Base-by-base conservation (phyloP, 1,140 invertebrate genomes). In the Piezodorus guildinii region DNA sequence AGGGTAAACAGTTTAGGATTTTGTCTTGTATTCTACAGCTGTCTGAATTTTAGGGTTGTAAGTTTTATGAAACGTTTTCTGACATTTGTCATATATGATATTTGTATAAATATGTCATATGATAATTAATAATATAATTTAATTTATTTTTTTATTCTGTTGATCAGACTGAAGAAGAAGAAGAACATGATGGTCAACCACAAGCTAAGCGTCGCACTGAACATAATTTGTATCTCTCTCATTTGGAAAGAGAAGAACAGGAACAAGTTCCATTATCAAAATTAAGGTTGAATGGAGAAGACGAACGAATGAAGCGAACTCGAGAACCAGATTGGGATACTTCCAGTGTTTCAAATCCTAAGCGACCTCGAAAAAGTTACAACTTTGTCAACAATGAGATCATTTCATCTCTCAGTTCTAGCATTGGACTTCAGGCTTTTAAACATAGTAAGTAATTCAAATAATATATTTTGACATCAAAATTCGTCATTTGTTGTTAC, bases 301-400 rank as follows among this genome's bases (percentile, higher is more conserved):
- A 56, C 9, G 52, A 56, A 16, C 17, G 52, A 16, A 39, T 39
- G 34, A 56, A 56, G 14, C 3, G 52, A 25, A 25, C 3, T 56
- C 52, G 52, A 10, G 52, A 56, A 56, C 52, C 52, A 9, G 52
- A 56, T 23, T 56, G 52, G 52, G 52, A 56, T 15, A 23, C 52
- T 6, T 23, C 52, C 15, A 56, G 5, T 21, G 15, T 25, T 56
- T 19, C 23, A 23, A 10, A 23, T 14, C 52, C 52, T 3, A 56
- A 56, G 15, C 4, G 52, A 15, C 17, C 17, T 16, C 17, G 52
- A 25, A 56, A 21, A 23, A 56, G 17, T 25, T 23, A 19, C 6
- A 16, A 56, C 23, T 23, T 56, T 23, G 52, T 56, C 14, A 56
- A 56, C 52, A 56, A 56, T 56, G 52, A 56, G 15, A 56, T 56